Evolutionary conservation across 2,888 invertebrate species (phyloP), one percentile per base, ranked within the genome.

Genomic region (Luffia ferchaultella): DNA sequence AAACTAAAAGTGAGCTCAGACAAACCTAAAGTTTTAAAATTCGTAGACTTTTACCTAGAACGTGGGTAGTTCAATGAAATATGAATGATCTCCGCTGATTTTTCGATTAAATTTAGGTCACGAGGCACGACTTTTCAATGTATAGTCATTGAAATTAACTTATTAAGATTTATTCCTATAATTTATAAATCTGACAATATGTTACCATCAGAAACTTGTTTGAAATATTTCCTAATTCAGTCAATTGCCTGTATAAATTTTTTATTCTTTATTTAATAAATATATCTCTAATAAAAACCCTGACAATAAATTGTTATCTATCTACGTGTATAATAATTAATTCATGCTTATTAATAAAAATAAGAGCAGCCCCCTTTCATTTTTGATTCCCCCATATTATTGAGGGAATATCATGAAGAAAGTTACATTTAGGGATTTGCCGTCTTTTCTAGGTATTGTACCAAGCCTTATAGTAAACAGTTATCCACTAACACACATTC

Each of bases 91-190:
- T n/a, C n/a, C n/a, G n/a, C n/a, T n/a, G n/a, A n/a, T n/a, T n/a
- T n/a, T n/a, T n/a, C n/a, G n/a, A n/a, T n/a, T n/a, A n/a, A n/a
- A n/a, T n/a, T n/a, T n/a, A n/a, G n/a, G n/a, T n/a, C n/a, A n/a
- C n/a, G n/a, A n/a, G n/a, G n/a, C n/a, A n/a, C n/a, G n/a, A n/a
- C n/a, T n/a, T n/a, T n/a, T n/a, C n/a, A n/a, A n/a, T n/a, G n/a
- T n/a, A n/a, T n/a, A n/a, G n/a, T n/a, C n/a, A n/a, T n/a, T n/a
- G 88, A 88, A 85, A 86, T 88, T 73, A 88, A 88, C 74, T 60
- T 88, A 59, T 65, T 88, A 61, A 80, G 85, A 61, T 86, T 88
- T 80, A 87, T 88, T 46, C 87, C 87, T 53, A 58, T 88, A 64
- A 84, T 88, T 68, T 79, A 74, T 56, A 73, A 71, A 43, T 68